These are phyloP conservation scores for Aspidiotus destructor DNA, from an alignment of 2,888 invertebrate genomes.

Conservation along the genomic window DNA sequence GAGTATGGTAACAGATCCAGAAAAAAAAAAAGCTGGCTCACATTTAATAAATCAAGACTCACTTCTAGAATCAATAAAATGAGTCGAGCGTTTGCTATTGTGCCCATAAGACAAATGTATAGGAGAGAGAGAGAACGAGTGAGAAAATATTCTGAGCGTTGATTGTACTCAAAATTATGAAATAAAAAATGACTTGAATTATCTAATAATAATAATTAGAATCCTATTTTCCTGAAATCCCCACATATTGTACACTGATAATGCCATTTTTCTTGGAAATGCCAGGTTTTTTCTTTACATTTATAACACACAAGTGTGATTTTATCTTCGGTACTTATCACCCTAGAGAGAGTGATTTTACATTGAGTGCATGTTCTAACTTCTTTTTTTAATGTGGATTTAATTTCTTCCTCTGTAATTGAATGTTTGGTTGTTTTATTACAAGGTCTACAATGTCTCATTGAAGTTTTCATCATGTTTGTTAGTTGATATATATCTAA, in stretches of 20 bases:
- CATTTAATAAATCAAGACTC: too few relatives aligned
- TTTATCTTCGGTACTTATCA: conserved; percentile 7
- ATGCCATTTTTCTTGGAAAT: not conserved
- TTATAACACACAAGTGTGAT: conserved; percentile 9
- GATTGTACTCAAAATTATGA: conserved; percentile 2
- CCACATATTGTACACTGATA: conserved; percentile 7
- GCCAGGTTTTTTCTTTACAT: conserved; percentile 6
- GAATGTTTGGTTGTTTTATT: conserved; percentile 7
- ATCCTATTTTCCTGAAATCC: not conserved
- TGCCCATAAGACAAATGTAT: not conserved
- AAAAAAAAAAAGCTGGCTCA: too few relatives aligned
- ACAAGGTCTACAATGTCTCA: conserved; percentile 11
- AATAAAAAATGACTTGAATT: not conserved
- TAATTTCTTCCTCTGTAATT: conserved; percentile 8
- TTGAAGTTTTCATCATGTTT: conserved; percentile 10
- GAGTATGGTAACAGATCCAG: too few relatives aligned
- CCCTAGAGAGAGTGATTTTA: conserved; percentile 5
- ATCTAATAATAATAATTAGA: not conserved
- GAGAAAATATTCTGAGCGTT: conserved; percentile 4
- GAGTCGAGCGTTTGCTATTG: not conserved
- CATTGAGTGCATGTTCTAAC: conserved; percentile 7
- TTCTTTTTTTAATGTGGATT: conserved; percentile 7
- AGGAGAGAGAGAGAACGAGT: not conserved
- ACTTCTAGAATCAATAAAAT: too few relatives aligned
- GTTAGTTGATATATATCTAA: conserved; percentile 4